Percentiles rank a stretch among this genome's conserved stretches.
These are phyloP conservation scores for Pseudachorutes palmiensis DNA, from an alignment of 1,140 invertebrate genomes.

Conservation along the genomic window DNA sequence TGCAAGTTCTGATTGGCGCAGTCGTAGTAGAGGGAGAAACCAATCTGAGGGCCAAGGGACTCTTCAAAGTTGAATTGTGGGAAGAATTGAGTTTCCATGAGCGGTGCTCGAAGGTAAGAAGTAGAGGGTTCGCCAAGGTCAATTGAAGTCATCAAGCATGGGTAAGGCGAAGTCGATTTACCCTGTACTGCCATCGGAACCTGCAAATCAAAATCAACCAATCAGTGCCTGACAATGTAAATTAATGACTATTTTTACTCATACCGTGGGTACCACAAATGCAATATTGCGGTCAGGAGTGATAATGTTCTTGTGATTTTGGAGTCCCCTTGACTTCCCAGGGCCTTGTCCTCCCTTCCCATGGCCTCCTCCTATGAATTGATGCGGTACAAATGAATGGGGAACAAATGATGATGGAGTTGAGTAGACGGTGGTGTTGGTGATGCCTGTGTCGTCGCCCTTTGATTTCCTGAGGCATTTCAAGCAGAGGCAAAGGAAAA, in stretches of 20 bases:
- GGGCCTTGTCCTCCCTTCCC: not conserved
- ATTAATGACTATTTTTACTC: too few species aligned
- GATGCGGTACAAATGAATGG: not conserved
- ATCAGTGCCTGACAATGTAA: slow-evolving; percentile 4
- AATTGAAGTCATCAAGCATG: not conserved
- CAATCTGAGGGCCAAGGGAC: slow-evolving; percentile 18
- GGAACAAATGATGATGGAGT: not conserved
- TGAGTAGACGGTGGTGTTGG: not conserved
- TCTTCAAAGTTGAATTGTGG: slow-evolving; percentile 31
- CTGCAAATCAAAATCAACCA: not conserved
- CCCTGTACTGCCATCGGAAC: not conserved
- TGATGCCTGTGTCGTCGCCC: not conserved
- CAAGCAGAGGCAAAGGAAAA: slow-evolving; percentile 1
- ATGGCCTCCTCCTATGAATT: not conserved
- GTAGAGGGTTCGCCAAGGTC: not conserved
- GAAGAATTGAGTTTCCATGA: slow-evolving; percentile 29
- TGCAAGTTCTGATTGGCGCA: slow-evolving; percentile 25
- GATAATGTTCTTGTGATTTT: slow-evolving; percentile 32
- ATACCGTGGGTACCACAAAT: slow-evolving; percentile 37
- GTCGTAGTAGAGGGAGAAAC: slow-evolving; percentile 33
- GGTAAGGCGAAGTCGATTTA: not conserved
- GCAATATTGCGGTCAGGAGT: slow-evolving; percentile 33
- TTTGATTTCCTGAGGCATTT: not conserved
- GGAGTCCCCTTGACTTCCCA: not conserved
- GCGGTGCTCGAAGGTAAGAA: not conserved